phyloP scores from a whole-genome alignment of 2,797 vertebrate species.

The Platalea minor region DNA sequence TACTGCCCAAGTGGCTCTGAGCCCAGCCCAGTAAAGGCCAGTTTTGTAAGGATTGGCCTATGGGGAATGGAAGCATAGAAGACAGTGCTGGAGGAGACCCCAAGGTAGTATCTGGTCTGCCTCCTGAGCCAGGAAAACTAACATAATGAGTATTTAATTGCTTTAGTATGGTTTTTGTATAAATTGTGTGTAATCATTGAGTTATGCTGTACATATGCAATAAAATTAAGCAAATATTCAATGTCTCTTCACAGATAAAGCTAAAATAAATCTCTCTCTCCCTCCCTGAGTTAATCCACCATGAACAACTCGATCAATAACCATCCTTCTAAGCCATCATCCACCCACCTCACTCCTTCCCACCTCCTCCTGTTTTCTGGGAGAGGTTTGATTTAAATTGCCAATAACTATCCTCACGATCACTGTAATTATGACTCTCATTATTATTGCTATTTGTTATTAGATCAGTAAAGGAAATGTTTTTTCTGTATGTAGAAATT shows the following conservation, averaged over 20 bases:
- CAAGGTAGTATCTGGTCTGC: background rate
- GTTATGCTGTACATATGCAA: background rate
- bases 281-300: constrained; percentile 39
- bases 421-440: constrained; percentile 2
- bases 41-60: background rate
- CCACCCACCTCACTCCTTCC: constrained; percentile 26
- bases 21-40: background rate
- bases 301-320: constrained; percentile 30
- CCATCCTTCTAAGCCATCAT: constrained; percentile 19
- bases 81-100: background rate
- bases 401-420: background rate
- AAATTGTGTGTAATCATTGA: background rate
- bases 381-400: constrained; percentile 51
- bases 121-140: background rate
- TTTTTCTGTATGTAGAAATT: background rate
- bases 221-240: constrained; percentile 49
- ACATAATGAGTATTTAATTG: background rate
- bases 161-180: background rate
- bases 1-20: background rate
- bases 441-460: constrained; percentile 37
- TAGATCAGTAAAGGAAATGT: constrained; percentile 1
- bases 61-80: background rate
- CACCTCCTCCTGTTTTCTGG: constrained; percentile 22
- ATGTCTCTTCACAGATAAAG: constrained; percentile 13
- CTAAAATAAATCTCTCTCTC: constrained; percentile 33